phyloP scores from a whole-genome alignment of 2,888 invertebrate species.

The Octodonta nipae region DNA sequence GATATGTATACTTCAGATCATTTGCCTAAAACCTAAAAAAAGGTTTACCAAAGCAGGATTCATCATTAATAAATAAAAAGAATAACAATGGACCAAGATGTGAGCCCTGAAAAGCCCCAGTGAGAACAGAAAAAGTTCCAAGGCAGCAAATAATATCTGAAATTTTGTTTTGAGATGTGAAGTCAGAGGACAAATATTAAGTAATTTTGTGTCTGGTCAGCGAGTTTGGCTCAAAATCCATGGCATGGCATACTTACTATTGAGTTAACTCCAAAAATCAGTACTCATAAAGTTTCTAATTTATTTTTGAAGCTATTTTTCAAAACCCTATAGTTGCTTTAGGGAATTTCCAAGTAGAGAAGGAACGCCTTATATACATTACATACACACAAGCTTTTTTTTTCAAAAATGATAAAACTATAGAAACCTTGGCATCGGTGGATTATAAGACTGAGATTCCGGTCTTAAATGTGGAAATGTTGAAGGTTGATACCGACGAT shows the following conservation, averaged over 20 bases:
- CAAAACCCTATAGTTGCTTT: background rate
- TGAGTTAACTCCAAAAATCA: no score
- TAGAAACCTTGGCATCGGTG: conserved; percentile 26
- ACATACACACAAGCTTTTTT: conserved; percentile 13
- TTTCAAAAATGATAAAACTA: conserved; percentile 22
- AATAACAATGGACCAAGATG: no score
- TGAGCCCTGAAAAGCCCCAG: no score
- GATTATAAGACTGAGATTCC: conserved; percentile 24
- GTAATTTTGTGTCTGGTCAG: background rate
- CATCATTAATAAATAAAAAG: no score
- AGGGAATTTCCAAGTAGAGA: conserved; percentile 7
- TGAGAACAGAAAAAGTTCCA: no score
- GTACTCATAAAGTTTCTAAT: no score
- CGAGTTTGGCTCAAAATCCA: background rate
- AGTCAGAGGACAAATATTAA: background rate
- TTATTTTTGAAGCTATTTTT: no score
- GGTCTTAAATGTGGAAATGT: conserved; percentile 27
- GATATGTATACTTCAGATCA: no score
- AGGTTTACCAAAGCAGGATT: no score
- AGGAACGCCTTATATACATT: conserved; percentile 16
- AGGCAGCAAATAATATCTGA: no score
- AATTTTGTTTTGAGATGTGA: background rate
- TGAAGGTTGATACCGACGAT: conserved; percentile 27
- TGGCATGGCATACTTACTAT: no score
- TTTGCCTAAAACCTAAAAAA: no score